phyloP scores from a whole-genome alignment of 2,797 vertebrate species.

The Pipistrellus pipistrellus region DNA sequence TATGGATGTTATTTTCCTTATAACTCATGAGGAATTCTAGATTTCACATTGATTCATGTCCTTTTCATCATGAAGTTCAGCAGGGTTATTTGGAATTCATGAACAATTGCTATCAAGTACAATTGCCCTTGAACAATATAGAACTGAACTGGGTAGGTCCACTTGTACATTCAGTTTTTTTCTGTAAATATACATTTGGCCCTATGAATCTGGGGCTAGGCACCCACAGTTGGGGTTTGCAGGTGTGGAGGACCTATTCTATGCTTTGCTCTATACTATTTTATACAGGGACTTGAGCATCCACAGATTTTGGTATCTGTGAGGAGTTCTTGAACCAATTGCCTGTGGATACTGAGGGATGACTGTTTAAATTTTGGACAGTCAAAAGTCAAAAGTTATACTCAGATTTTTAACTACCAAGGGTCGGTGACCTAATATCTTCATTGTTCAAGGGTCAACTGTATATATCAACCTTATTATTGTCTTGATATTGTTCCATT shows the following conservation, averaged over 20 bases:
- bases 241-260: not conserved
- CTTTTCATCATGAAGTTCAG: not conserved
- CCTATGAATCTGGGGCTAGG: not conserved
- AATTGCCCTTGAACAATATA: not conserved
- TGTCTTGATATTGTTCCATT: not conserved
- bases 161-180: not conserved
- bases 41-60: not conserved
- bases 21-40: not conserved
- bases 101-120: not conserved
- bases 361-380: not conserved
- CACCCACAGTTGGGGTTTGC: not conserved
- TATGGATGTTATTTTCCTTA: not conserved
- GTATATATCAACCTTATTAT: not conserved
- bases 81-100: not conserved
- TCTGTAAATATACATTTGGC: not conserved
- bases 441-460: not conserved
- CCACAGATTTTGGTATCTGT: not conserved
- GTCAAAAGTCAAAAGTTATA: not conserved
- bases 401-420: not conserved
- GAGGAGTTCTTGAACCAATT: not conserved
- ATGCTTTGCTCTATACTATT: not conserved
- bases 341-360: not conserved
- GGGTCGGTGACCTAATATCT: not conserved
- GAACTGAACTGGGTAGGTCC: not conserved
- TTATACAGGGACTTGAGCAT: not conserved